Percentiles rank a stretch among this genome's conserved stretches.
Conservation (phyloP, 2,888 invertebrate species). For the Escarpia spicata region DNA sequence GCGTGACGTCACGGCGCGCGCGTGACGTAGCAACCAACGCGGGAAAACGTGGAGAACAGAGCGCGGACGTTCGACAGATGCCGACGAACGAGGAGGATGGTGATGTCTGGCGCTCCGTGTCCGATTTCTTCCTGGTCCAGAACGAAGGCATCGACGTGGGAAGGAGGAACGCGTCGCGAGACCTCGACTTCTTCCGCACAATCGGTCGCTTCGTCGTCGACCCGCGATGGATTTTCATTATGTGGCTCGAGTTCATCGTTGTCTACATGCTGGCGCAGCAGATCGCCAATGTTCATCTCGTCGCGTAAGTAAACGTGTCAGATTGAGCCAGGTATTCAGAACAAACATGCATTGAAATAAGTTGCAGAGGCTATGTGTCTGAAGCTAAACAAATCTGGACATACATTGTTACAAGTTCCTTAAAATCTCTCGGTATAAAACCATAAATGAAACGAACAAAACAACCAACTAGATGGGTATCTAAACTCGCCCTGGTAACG, state of each 20-base stretch:
- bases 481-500: no score
- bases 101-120: background rate
- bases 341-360: no score
- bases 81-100: background rate
- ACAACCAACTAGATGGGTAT: no score
- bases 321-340: no score
- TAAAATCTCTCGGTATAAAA: no score
- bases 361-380: no score
- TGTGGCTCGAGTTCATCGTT: background rate
- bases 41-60: background rate
- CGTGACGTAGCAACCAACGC: background rate
- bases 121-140: background rate
- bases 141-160: background rate
- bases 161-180: background rate
- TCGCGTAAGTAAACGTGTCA: no score
- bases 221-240: background rate
- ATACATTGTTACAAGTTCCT: no score
- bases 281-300: no score
- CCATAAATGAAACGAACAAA: no score
- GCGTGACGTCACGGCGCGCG: background rate
- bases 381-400: no score
- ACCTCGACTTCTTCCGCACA: background rate
- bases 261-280: background rate
- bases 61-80: background rate
- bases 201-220: conserved; percentile 10